A percentile compares a stretch with the other conserved stretches of the same genome.
These are phyloP conservation scores for Gnathonemus echidnorhynchus DNA, from an alignment of 2,113 vertebrate species.

Conservation along the genomic window DNA sequence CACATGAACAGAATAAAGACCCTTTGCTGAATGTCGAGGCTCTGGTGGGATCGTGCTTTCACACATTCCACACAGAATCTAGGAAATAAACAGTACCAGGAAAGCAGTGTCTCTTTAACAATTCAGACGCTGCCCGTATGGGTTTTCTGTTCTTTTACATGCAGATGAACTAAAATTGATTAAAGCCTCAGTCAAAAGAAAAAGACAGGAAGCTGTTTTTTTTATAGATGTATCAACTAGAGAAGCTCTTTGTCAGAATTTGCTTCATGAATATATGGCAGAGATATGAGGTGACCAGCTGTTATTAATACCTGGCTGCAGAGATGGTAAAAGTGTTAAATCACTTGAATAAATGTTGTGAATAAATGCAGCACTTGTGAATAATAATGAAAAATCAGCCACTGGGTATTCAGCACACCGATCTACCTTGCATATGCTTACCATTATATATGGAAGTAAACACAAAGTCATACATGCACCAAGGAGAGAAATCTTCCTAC, in stretches of 20 bases:
- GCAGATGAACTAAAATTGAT: neutral
- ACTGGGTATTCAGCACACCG: neutral
- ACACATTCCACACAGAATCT: neutral
- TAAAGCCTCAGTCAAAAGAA: neutral
- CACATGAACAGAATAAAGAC: neutral
- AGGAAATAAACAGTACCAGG: neutral
- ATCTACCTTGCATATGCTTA: neutral
- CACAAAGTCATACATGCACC: neutral
- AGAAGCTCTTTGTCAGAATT: neutral
- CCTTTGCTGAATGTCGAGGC: neutral
- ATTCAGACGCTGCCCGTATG: neutral
- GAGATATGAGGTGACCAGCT: neutral
- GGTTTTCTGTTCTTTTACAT: neutral
- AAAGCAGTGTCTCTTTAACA: neutral
- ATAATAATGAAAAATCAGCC: neutral
- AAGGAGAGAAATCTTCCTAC: neutral
- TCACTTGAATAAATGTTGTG: neutral
- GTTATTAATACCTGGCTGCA: neutral
- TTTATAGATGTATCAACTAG: neutral
- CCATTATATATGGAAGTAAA: neutral
- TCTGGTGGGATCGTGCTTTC: neutral
- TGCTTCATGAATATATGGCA: neutral
- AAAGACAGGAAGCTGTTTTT: neutral
- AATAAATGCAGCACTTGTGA: neutral
- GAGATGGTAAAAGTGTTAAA: neutral